Percentiles rank a stretch among this genome's conserved stretches.
Conservation (phyloP, 2,113 vertebrate species). For the Chionomys nivalis region DNA sequence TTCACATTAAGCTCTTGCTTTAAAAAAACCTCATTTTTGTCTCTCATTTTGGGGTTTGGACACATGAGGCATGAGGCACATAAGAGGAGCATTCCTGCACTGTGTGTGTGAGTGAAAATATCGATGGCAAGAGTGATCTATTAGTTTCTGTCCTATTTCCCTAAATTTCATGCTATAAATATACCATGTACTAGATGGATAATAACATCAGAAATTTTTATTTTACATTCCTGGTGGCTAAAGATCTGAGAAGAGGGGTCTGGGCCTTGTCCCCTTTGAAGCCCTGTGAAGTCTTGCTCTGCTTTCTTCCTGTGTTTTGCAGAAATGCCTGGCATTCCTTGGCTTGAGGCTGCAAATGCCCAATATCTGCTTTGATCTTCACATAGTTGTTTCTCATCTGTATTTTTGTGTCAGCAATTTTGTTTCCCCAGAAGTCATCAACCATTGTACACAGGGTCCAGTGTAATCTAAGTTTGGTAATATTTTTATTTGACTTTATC, state of each 20-base stretch:
- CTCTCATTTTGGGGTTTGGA: neutral
- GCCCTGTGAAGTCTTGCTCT: neutral
- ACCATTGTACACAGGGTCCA: neutral
- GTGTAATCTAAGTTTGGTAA: neutral
- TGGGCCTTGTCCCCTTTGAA: accelerated
- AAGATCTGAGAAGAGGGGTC: neutral
- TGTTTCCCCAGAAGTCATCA: neutral
- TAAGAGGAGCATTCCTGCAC: neutral
- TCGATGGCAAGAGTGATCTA: neutral
- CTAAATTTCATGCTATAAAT: neutral
- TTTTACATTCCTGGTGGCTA: neutral
- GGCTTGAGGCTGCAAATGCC: neutral
- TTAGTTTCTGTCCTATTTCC: neutral
- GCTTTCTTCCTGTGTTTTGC: neutral
- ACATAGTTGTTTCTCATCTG: neutral
- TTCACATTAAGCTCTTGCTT: slow-evolving; percentile 26
- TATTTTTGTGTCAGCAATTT: neutral
- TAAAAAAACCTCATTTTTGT: neutral
- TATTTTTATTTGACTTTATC: neutral
- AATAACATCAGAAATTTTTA: neutral
- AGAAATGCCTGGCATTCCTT: neutral
- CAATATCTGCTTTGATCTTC: neutral
- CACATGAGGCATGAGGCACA: neutral
- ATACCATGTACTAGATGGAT: neutral
- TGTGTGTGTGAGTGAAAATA: neutral